Conservation (phyloP, 1,140 invertebrate species). For the Drosophila fuyamai region DNA sequence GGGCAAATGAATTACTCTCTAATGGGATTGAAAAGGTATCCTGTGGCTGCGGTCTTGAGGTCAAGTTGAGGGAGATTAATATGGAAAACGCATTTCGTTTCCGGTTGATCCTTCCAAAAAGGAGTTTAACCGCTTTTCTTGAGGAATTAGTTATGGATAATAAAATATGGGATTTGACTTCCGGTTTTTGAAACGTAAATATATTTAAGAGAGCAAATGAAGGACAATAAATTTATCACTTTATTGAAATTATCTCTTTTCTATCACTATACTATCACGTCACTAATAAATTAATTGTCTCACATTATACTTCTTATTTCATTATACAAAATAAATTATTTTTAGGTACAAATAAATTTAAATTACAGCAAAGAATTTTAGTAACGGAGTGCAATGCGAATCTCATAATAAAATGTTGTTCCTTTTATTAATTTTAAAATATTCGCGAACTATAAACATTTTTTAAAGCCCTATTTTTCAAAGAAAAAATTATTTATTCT, state of each 20-base stretch:
- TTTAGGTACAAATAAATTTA: too few species aligned
- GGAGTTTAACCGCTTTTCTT: not conserved
- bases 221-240: too few species aligned
- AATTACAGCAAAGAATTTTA: too few species aligned
- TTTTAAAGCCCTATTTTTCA: too few species aligned
- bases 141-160: not conserved
- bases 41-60: conserved; percentile 35
- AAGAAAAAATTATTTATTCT: not conserved
- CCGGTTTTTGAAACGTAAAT: not conserved
- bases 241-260: too few species aligned
- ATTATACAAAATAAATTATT: not conserved
- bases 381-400: too few species aligned
- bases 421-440: too few species aligned
- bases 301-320: not conserved
- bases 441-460: too few species aligned
- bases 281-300: too few species aligned
- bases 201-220: too few species aligned
- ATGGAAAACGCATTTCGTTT: conserved; percentile 2
- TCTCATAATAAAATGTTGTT: too few species aligned
- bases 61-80: conserved; percentile 38
- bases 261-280: too few species aligned
- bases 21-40: conserved; percentile 47
- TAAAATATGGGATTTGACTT: not conserved
- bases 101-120: conserved; percentile 9
- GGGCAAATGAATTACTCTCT: conserved; percentile 34